Evolutionary conservation across 2,113 vertebrate species (phyloP).

Genomic region (Puffinus mauretanicus): DNA sequence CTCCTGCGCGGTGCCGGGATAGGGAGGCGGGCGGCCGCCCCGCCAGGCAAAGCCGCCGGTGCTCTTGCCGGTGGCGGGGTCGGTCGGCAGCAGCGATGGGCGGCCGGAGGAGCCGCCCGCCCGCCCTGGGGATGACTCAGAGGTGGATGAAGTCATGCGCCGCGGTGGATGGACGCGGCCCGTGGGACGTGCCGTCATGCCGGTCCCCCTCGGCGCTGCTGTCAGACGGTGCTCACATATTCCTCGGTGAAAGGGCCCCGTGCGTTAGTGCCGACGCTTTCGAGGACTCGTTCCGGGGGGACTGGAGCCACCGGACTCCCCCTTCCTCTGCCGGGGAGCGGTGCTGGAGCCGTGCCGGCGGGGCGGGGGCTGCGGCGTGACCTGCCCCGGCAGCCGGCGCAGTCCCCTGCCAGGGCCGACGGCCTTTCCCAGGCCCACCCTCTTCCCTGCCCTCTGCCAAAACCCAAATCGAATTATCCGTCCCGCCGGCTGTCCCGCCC

Average conservation of each 20-base stretch:
- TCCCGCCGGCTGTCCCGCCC: constrained; percentile 40
- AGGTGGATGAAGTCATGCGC: constrained; percentile 22
- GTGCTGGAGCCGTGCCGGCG: not conserved
- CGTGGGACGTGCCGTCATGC: not conserved
- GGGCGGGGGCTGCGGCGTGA: not conserved
- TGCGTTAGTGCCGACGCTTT: not conserved
- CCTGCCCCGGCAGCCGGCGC: not conserved
- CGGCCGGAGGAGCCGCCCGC: not conserved
- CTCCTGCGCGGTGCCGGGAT: rapidly evolving
- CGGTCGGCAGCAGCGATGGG: not conserved
- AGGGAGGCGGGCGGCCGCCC: not conserved
- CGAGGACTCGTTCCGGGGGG: not conserved
- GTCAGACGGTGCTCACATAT: not conserved
- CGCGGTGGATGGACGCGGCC: not conserved
- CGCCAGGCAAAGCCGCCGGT: rapidly evolving
- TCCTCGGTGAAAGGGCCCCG: not conserved
- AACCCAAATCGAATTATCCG: constrained; percentile 34
- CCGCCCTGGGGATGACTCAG: constrained; percentile 17
- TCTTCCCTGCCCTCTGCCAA: constrained; percentile 47
- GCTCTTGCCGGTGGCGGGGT: rapidly evolving
- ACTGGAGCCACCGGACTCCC: rapidly evolving
- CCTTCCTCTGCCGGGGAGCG: rapidly evolving
- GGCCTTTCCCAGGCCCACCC: constrained; percentile 57
- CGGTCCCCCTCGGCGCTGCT: not conserved
- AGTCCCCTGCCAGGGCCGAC: not conserved